Conservation (phyloP, 2,797 vertebrate species). For the Bradypodion ventrale region DNA sequence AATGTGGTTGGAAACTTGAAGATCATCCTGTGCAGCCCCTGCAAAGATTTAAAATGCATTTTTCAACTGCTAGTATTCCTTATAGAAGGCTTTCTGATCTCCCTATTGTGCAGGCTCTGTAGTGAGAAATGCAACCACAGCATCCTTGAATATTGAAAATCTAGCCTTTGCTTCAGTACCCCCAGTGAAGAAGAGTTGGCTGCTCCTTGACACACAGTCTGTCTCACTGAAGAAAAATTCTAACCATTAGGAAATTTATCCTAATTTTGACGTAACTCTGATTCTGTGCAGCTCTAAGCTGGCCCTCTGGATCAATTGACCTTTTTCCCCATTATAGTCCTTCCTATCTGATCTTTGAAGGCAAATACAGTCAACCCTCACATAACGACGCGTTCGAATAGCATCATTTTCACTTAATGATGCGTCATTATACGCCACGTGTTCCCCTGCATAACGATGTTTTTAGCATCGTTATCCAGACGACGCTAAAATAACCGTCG, state of each 20-base stretch:
- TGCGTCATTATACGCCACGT: too few relatives aligned
- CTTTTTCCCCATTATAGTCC: background rate
- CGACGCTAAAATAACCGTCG: too few relatives aligned
- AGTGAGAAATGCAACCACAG: too few relatives aligned
- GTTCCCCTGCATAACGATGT: too few relatives aligned
- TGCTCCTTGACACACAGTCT: background rate
- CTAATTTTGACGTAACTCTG: background rate
- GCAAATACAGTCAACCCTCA: too few relatives aligned
- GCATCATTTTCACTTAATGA: too few relatives aligned
- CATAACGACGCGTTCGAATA: too few relatives aligned
- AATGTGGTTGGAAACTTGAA: background rate
- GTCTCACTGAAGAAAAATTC: background rate
- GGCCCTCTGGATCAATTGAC: background rate
- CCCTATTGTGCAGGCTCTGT: too few relatives aligned
- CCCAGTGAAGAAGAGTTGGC: background rate
- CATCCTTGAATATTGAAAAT: too few relatives aligned
- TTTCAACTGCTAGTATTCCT: too few relatives aligned
- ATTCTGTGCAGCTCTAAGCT: background rate
- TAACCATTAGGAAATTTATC: background rate
- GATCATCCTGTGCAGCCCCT: background rate
- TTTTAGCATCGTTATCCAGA: too few relatives aligned
- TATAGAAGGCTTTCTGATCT: background rate
- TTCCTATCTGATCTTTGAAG: background rate
- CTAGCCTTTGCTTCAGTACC: background rate
- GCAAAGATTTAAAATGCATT: background rate